A percentile compares a stretch with the other conserved stretches of the same genome.
phyloP scores from a whole-genome alignment of 1,140 invertebrate genomes.

The Camponotus pennsylvanicus region DNA sequence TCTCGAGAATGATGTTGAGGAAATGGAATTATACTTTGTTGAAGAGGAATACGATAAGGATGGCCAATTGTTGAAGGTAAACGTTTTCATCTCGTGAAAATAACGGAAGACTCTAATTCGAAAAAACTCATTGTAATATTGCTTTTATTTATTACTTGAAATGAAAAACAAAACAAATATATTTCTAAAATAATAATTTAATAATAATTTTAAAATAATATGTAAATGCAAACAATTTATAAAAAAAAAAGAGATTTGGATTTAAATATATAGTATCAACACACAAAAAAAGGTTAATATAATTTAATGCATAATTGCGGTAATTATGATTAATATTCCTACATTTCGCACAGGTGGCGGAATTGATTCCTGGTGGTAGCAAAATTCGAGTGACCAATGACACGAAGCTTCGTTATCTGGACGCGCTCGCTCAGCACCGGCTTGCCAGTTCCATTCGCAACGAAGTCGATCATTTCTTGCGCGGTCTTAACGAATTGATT shows the following conservation, averaged over 20 bases:
- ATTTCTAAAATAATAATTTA: too few relatives aligned
- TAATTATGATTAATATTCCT: not conserved
- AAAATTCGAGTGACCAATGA: slow-evolving; percentile 90
- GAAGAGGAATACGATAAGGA: slow-evolving; percentile 95
- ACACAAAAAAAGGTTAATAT: too few relatives aligned
- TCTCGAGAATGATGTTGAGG: slow-evolving; percentile 95
- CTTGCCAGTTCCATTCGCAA: slow-evolving; percentile 93
- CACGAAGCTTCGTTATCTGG: slow-evolving; percentile 94
- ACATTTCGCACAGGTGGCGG: slow-evolving; percentile 78
- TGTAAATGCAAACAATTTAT: too few relatives aligned
- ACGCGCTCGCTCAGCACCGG: slow-evolving; percentile 95
- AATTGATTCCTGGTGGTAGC: slow-evolving; percentile 83
- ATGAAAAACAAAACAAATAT: too few relatives aligned
- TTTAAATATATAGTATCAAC: too few relatives aligned
- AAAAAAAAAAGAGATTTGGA: too few relatives aligned
- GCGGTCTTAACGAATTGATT: slow-evolving; percentile 95
- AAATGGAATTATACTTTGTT: slow-evolving; percentile 94
- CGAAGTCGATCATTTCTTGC: slow-evolving; percentile 95
- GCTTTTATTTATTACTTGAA: not conserved
- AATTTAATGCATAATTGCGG: not conserved
- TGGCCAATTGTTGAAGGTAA: slow-evolving; percentile 90
- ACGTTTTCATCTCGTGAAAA: not conserved
- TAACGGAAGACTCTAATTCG: not conserved
- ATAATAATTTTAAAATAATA: too few relatives aligned
- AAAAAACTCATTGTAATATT: not conserved